A percentile compares a stretch with the other conserved stretches of the same genome.
phyloP scores from a whole-genome alignment of 1,140 invertebrate genomes.

The Aphelinus certus region DNA sequence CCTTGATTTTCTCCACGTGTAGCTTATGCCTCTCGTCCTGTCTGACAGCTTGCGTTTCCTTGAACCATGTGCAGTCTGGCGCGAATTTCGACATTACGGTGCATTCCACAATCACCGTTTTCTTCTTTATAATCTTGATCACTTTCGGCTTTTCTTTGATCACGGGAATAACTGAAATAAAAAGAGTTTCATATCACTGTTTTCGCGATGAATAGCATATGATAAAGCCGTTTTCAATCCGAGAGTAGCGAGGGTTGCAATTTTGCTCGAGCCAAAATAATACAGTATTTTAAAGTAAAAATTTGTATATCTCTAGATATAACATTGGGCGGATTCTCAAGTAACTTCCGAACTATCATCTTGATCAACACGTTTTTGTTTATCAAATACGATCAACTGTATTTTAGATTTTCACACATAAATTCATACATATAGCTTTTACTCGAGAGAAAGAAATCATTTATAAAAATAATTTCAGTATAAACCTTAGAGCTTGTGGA shows the following conservation, averaged over 20 bases:
- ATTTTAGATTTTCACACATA: too few species aligned
- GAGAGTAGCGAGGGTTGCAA: too few species aligned
- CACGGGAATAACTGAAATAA: constrained; percentile 84
- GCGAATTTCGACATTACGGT: constrained; percentile 87
- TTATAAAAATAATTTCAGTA: not conserved
- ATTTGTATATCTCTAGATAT: too few species aligned
- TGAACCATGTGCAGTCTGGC: constrained; percentile 90
- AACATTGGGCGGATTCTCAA: too few species aligned
- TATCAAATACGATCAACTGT: too few species aligned
- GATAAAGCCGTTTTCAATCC: too few species aligned
- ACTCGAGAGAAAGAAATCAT: not conserved
- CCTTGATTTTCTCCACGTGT: constrained; percentile 80
- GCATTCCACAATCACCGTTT: constrained; percentile 90
- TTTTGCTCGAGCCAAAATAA: too few species aligned
- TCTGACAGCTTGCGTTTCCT: constrained; percentile 80
- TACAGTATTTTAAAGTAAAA: too few species aligned
- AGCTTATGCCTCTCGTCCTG: constrained; percentile 80
- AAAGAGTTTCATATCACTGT: constrained; percentile 38
- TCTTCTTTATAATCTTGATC: constrained; percentile 88
- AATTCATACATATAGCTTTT: not conserved
- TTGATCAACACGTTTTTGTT: too few species aligned
- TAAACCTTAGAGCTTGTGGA: too few species aligned
- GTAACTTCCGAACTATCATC: too few species aligned
- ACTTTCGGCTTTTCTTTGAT: constrained; percentile 92
- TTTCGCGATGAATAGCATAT: not conserved